Base-by-base conservation (phyloP, 2,888 invertebrate species). In the Lithophane leautieri region DNA sequence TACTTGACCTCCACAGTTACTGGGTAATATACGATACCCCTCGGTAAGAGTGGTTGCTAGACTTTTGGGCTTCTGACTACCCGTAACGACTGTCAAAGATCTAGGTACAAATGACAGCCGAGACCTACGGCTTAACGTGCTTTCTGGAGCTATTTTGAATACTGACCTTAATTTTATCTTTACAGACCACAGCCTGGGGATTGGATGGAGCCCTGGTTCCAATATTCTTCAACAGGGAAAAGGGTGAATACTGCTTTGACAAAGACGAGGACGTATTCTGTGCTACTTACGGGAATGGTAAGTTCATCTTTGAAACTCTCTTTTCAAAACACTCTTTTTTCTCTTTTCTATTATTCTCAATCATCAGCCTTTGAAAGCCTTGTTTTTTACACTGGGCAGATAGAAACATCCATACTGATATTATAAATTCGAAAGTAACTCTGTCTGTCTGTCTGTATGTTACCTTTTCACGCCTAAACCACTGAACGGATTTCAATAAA, bases 101-200 rank as follows among this genome's bases (percentile, higher is more conserved):
- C 12, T 11, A 34, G 34, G 34, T 34, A 54, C 4, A 54, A 54
- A 54, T 54, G 54, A 54, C 22, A 52, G 22, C 52, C 9, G 22
- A 0, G 22, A 52, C 3, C 8, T 19, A 50, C 50, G 50, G 19
- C 52, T 9, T 52, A 54, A n/a, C 1, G n/a, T 54, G 12, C 25
- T 28, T 9, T 19, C 19, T 34, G 4, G 11, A 67, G n/a, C n/a
- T n/a, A 62, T 7, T 66, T 16, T 16, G 0, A 40, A 42, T 42
- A 44, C 25, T 44, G 8, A 63, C 2, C 0, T 40, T 40, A 1
- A 11, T 47, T 34, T 28, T 63, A 8, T 71, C 0, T 71, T 71
- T 34, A 0, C 92, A 96, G 96, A 94, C 95, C 1, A 95, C 95
- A 2, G 94, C 94, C 0, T 96, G 96, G 96, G 89, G 91, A 0